A percentile compares a stretch with the other conserved stretches of the same genome.
These are phyloP conservation scores for Linurgus olivaceus DNA, from an alignment of 2,797 vertebrate species.

Conservation along the genomic window DNA sequence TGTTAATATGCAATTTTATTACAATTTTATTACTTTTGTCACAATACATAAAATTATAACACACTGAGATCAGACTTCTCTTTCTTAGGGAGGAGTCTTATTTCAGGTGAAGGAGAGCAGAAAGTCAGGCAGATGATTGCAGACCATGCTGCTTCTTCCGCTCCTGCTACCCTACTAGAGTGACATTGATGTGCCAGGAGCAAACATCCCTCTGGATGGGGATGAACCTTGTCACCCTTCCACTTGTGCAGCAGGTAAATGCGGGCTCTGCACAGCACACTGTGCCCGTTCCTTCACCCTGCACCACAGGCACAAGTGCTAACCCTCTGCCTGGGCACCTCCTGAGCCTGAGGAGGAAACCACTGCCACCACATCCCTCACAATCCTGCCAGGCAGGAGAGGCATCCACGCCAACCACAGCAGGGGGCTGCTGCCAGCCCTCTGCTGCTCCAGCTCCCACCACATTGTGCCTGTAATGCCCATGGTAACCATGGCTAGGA, in stretches of 20 bases:
- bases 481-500: accelerated
- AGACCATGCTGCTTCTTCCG: background rate
- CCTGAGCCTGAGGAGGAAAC: background rate
- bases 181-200: background rate
- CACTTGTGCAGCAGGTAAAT: background rate
- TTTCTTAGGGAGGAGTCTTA: accelerated
- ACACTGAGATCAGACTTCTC: background rate
- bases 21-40: background rate
- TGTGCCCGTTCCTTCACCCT: background rate
- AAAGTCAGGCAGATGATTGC: background rate
- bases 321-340: background rate
- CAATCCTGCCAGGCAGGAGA: background rate
- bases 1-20: background rate
- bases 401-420: accelerated
- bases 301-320: background rate
- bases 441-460: background rate
- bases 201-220: background rate
- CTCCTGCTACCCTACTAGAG: background rate
- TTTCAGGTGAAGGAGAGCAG: background rate
- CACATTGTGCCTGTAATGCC: accelerated
- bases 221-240: background rate
- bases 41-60: background rate
- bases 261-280: background rate
- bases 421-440: background rate
- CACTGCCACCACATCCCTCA: background rate